Evolutionary conservation across 2,888 invertebrate species (phyloP), one percentile per base, ranked within the genome.

Genomic region (Deroplatys truncata): DNA sequence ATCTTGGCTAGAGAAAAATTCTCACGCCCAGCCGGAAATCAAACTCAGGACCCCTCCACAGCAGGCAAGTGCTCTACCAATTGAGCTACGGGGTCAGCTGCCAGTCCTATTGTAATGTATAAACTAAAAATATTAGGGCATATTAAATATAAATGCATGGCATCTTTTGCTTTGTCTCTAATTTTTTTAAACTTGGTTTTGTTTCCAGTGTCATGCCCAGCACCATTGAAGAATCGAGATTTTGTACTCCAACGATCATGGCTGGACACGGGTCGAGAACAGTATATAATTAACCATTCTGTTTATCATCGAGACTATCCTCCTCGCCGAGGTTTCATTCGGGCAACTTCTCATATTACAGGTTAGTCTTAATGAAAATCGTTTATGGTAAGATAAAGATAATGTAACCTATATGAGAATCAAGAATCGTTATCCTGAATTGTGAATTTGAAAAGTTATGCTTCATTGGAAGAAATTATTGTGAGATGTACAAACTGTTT

Each of bases 241-340:
- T 98, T 98, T 94, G 97, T 98, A 88, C 95, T 98, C 92, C 98
- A 98, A 94, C 95, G 98, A 91, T 98, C 98, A 28, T 98, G 98
- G 98, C 94, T 98, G 91, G 98, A 98, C 93, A 96, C 97, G 86
- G 98, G 97, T 43, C 93, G 95, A 90, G 98, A 98, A 93, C 98
- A 97, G 94, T 95, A 97, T 93, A 97, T 98, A 93, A 95, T 98
- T 91, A 98, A 98, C 94, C 98, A 98, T 94, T 98, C 98, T 56
- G 97, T 98, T 90, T 96, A 95, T 93, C 98, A 98, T 93, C 96
- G 96, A 93, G 96, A 97, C 93, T 97, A 96, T 93, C 98, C 98
- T 29, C 97, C 97, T 0, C 95, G 95, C 92, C 98, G 98, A 93
- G 97, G 97, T 86, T 97, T 95, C 93, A 96, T 98, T 90, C 93